Base-by-base conservation (phyloP, 37 sponge, comb jelly and placozoan genomes). In the Cliona cf. orientalis region DNA sequence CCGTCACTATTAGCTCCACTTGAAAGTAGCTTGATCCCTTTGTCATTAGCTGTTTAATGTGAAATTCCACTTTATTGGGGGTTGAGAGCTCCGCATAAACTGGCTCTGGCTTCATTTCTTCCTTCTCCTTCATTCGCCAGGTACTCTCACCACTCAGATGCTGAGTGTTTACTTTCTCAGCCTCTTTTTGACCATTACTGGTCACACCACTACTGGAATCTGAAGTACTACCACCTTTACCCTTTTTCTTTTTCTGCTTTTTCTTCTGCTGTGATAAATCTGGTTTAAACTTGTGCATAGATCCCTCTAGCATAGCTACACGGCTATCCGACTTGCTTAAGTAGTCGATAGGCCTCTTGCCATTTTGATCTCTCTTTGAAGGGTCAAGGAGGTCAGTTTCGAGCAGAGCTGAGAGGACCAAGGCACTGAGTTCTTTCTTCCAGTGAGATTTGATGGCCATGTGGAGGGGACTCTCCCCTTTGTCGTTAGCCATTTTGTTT, bases 401-500 rank as follows among this genome's bases (percentile, higher is more conserved):
- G 6, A 77, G 2, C 2, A 77, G 78, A 34, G 71, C 72, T 17
- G 40, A 44, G 53, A 82, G 61, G 31, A 82, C 38, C 0, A 29
- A 63, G 2, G 39, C 2, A 45, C 75, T 84, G 58, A 40, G 14
- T 3, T 75, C 74, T 71, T 45, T 63, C 37, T 65, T 89, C 37
- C 9, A 43, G 42, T 77, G 69, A 22, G 88, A 3, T 22, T 75
- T 89, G 43, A 84, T 66, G 28, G 78, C 90, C 14, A 72, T 1
- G 53, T 89, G 90, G 26, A 84, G 57, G 26, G 84, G 90, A n/a
- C 69, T 79, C 42, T 84, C 61, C 0, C 66, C 59, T 39, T 89
- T 78, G 12, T 72, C 76, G 37, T 89, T 76, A 7, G 78, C 38
- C 2, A 73, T 34, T 32, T 66, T 62, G 17, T 31, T 62, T 21